These are phyloP conservation scores for Ashinkailepas kermadecensis DNA, from an alignment of 2,888 invertebrate species.

Conservation along the genomic window DNA sequence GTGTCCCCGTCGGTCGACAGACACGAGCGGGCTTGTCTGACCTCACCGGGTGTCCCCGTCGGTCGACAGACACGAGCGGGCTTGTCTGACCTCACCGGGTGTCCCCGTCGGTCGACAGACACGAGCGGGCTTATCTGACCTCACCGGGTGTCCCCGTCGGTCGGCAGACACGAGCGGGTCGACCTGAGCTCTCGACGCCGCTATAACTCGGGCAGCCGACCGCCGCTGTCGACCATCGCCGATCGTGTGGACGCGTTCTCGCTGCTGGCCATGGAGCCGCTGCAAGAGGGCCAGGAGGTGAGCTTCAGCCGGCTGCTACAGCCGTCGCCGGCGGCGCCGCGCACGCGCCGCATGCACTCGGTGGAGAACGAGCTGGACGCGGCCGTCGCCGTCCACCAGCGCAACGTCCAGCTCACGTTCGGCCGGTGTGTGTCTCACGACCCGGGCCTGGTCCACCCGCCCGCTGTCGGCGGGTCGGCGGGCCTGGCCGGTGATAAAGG, in stretches of 20 bases:
- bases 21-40: too few species aligned
- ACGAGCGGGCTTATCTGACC: too few species aligned
- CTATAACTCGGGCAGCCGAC: slow-evolving; percentile 1
- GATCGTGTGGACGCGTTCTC: slow-evolving; percentile 9
- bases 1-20: too few species aligned
- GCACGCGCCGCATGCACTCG: slow-evolving; percentile 1
- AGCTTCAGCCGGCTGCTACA: background rate
- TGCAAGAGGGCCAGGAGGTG: slow-evolving; percentile 1
- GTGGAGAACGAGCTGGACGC: slow-evolving; percentile 15
- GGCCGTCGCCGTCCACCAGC: slow-evolving; percentile 2
- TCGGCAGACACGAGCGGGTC: background rate
- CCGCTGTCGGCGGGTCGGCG: too few species aligned
- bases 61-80: too few species aligned
- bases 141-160: background rate
- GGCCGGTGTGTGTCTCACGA: background rate
- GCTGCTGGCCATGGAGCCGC: slow-evolving; percentile 8
- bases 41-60: too few species aligned
- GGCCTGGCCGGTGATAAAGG: background rate
- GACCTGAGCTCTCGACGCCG: background rate
- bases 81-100: too few species aligned
- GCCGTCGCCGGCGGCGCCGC: background rate
- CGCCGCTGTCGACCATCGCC: slow-evolving; percentile 2
- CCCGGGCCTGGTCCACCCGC: background rate
- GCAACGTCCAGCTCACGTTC: background rate
- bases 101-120: too few species aligned